Base-by-base conservation (phyloP, 1,140 invertebrate species). In the Himalopsyche phryganea region DNA sequence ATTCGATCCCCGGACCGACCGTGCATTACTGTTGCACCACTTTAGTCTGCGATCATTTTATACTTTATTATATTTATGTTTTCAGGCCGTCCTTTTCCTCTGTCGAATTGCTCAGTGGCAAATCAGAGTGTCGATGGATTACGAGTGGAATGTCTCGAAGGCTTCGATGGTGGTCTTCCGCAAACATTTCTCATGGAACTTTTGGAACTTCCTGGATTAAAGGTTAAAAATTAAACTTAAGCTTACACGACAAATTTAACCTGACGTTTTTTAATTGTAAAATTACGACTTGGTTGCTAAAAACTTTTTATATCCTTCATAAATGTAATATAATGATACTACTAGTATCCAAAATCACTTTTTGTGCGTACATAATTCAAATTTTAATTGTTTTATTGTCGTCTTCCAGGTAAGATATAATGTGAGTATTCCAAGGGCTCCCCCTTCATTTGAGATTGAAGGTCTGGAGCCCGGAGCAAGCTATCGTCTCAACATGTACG, bases 91-190 rank as follows among this genome's bases (percentile, higher is more conserved):
- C 92, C 92, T 9, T 92, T 94, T 67, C 84, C 89, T 20, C 77
- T 94, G 33, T 83, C 89, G 61, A 94, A 94, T 73, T 95, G 92
- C 71, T 86, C 86, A n/a, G 81, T 94, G n/a, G 81, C 86, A 48
- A 94, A 94, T 71, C 89, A 91, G 68, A 94, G 90, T 41, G 83
- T 85, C 52, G 89, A 93, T 65, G 87, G 89, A 0, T 66, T 93
- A 47, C 81, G 86, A 67, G 86, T 92, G 2, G 84, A 88, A 38
- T 93, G 91, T 66, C 79, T 83, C 19, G 89, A 91, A 71, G 89
- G 89, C 49, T 93, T 91, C 72, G 89, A 92, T 67, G 90, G 90
- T 40, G 90, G 90, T 1, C 77, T 92, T 23, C 86, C 88, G 4
- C 89, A 92, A 70, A 82, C 80, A 50, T 93, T 92, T 69, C 79